Evolutionary conservation across 1,140 invertebrate species (phyloP).

Genomic region (Agrypnia vestita): DNA sequence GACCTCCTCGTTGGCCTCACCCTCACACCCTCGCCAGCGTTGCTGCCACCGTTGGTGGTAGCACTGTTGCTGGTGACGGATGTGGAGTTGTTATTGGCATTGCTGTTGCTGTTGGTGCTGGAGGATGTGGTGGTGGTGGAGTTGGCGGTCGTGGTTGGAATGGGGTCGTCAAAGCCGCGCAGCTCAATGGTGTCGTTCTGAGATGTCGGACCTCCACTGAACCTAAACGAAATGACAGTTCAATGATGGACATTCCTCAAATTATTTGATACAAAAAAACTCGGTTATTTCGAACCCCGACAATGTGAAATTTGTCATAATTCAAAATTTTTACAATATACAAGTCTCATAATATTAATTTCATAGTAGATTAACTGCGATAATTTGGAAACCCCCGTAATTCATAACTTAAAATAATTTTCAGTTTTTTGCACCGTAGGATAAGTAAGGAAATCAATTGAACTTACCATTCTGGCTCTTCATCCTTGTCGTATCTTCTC

Average conservation of each 20-base stretch:
- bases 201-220: conserved; percentile 90
- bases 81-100: no score
- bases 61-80: conserved; percentile 60
- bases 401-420: no score
- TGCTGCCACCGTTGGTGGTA: conserved; percentile 15
- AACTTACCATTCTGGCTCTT: conserved; percentile 71
- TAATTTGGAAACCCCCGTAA: no score
- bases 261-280: conserved; percentile 11
- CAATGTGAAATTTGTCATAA: no score
- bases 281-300: no score
- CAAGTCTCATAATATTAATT: no score
- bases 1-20: neutral
- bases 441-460: neutral
- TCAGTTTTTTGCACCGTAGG: neutral
- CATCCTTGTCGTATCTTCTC: conserved; percentile 71
- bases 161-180: conserved; percentile 87
- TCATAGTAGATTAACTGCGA: no score
- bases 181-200: conserved; percentile 95
- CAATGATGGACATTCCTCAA: no score
- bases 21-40: neutral
- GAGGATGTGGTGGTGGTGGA: conserved; percentile 62
- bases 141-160: conserved; percentile 64
- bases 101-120: conserved; percentile 61
- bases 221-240: conserved; percentile 69
- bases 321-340: no score